Evolutionary conservation across 1,140 invertebrate species (phyloP).

Genomic region (Frieseomelitta varia): DNA sequence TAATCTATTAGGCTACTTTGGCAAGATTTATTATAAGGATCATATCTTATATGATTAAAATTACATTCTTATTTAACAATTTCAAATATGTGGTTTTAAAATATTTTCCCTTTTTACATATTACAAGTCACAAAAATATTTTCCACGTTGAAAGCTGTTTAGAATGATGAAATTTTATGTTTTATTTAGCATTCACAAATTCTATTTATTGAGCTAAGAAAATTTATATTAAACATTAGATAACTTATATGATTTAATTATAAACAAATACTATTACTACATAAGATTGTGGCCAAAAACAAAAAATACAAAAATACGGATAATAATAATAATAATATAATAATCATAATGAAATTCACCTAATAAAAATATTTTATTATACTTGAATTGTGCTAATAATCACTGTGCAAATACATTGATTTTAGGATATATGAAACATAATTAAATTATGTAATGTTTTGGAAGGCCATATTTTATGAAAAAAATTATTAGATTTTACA

Average conservation of each 20-base stretch:
- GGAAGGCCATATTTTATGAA: constrained; percentile 28
- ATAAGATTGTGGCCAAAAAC: not conserved
- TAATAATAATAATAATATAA: not conserved
- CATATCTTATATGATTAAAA: not conserved
- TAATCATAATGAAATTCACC: constrained; percentile 12
- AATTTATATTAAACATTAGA: not conserved
- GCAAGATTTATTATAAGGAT: constrained; percentile 40
- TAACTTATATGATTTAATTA: not conserved
- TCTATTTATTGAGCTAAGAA: not conserved
- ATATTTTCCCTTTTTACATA: constrained; percentile 8
- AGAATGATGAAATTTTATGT: constrained; percentile 9
- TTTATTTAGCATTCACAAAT: constrained; percentile 11
- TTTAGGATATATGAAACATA: not conserved
- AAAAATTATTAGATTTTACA: constrained; percentile 6
- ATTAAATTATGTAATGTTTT: constrained; percentile 36
- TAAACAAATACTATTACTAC: not conserved
- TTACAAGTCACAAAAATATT: constrained; percentile 32
- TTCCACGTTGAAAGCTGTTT: constrained; percentile 1
- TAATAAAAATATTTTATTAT: constrained; percentile 11
- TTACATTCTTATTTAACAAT: not conserved
- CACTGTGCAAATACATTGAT: constrained; percentile 36
- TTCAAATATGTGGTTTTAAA: not conserved
- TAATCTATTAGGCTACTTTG: constrained; percentile 42
- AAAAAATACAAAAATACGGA: not conserved
- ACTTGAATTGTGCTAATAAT: constrained; percentile 26